Conservation (phyloP, 1,140 invertebrate species). For the Lepidotrigona ventralis region DNA sequence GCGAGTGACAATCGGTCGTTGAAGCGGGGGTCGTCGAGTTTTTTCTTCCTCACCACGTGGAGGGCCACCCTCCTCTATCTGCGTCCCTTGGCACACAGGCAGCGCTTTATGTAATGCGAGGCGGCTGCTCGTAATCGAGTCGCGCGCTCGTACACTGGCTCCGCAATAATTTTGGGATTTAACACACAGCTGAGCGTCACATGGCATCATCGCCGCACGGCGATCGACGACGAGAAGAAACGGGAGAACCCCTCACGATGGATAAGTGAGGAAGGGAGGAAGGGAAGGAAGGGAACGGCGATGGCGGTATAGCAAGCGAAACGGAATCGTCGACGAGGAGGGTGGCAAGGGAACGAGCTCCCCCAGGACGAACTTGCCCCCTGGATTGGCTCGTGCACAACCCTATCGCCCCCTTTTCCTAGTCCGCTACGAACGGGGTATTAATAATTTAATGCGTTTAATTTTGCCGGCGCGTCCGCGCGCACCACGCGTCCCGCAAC, state of each 20-base stretch:
- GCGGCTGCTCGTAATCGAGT: constrained; percentile 44
- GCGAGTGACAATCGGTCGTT: constrained; percentile 28
- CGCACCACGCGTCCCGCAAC: neutral
- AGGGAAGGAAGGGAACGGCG: neutral
- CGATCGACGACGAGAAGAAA: constrained; percentile 29
- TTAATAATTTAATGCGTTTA: constrained; percentile 76
- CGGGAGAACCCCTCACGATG: constrained; percentile 3
- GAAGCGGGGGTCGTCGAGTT: neutral
- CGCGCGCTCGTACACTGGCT: neutral
- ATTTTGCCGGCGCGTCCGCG: constrained; percentile 46
- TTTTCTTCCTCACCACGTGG: constrained; percentile 47
- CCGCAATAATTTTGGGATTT: constrained; percentile 74
- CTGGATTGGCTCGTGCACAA: constrained; percentile 63
- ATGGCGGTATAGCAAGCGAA: neutral
- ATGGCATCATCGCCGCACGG: constrained; percentile 60
- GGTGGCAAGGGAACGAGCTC: constrained; percentile 52
- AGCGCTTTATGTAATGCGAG: constrained; percentile 35
- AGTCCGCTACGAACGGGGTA: constrained; percentile 44
- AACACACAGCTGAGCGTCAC: constrained; percentile 74
- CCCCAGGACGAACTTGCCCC: constrained; percentile 70
- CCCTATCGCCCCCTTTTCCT: constrained; percentile 50
- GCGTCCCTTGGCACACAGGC: neutral
- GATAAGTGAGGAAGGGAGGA: neutral
- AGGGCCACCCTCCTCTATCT: neutral
- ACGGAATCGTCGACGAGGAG: constrained; percentile 34